phyloP scores from a whole-genome alignment of 2,888 invertebrate species.

The Agrotis segetum region DNA sequence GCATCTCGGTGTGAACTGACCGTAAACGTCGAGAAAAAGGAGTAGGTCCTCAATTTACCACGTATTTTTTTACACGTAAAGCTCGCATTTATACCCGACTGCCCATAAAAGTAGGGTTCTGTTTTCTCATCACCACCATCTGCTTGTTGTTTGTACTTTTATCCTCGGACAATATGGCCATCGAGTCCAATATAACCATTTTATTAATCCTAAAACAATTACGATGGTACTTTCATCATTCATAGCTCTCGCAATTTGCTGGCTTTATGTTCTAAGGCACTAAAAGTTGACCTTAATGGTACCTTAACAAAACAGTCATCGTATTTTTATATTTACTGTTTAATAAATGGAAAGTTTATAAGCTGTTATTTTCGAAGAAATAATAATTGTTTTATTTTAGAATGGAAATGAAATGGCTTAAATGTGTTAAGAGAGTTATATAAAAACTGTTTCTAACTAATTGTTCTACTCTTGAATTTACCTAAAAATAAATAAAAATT shows the following conservation, averaged over 20 bases:
- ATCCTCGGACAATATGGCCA: background rate
- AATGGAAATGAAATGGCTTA: too few species aligned
- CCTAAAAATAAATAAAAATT: too few species aligned
- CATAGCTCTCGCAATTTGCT: slow-evolving; percentile 6
- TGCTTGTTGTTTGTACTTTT: slow-evolving; percentile 3
- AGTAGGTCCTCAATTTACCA: too few species aligned
- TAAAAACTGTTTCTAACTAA: too few species aligned
- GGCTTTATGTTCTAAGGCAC: slow-evolving; percentile 4
- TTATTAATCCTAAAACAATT: slow-evolving; percentile 53
- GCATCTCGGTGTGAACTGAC: too few species aligned
- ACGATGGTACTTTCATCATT: slow-evolving; percentile 23
- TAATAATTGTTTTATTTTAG: slow-evolving; percentile 22
- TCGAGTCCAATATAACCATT: slow-evolving; percentile 18
- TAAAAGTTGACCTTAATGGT: slow-evolving; percentile 26
- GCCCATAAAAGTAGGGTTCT: too few species aligned
- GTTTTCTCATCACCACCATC: too few species aligned
- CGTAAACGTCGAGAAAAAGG: too few species aligned
- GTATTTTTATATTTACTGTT: slow-evolving; percentile 40
- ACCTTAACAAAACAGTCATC: slow-evolving; percentile 29
- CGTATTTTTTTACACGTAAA: too few species aligned
- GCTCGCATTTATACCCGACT: too few species aligned
- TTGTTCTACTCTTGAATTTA: too few species aligned
- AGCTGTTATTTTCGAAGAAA: slow-evolving; percentile 8
- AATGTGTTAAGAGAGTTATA: too few species aligned
- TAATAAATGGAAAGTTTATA: slow-evolving; percentile 20